Evolutionary conservation across 2,888 invertebrate species (phyloP), one percentile per base, ranked within the genome.

Genomic region (Ennomos erosarius): DNA sequence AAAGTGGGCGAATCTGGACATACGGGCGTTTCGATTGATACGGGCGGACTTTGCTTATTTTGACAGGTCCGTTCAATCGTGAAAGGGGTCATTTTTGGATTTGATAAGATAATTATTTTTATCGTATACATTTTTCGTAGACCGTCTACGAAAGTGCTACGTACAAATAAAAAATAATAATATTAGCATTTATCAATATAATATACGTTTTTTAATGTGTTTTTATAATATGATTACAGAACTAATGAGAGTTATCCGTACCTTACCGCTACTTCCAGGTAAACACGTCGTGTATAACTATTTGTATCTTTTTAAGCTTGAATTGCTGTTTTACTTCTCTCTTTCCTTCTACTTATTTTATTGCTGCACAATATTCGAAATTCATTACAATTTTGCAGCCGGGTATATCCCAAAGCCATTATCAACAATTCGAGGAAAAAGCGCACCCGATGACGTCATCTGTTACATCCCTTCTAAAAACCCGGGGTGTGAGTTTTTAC

Each of bases 1-100:
- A 84, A 88, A 88, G 79, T 88, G 85, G 82, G 78, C 78, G 73
- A 85, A 88, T 88, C 83, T 84, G 74, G 80, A 66, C 80, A 90
- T 90, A 91, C 89, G 90, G 90, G 90, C 74, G 70, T 56, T 69
- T 67, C 74, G 74, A 86, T 84, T 82, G 82, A 90, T 91, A 89
- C 90, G 90, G 90, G 90, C 76, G 73, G 78, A 76, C 80, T 84
- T 79, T 74, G 76, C 71, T 56, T 87, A 82, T 85, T 86, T 72
- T 86, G 86, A 86, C 89, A 88, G 84, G 85, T 88, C 73, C 55
- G 60, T 60, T 74, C 67, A 78, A 74, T 75, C 74, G 75, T 65
- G 49, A 59, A 76, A 69, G 75, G 75, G 75, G 74, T 50, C 45
- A 35, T 33, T 8, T 48, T 55, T 57, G 12, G 33, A 10, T 48